Evolutionary conservation across 2,888 invertebrate genomes (phyloP).

Genomic region (Platycheirus albimanus): DNA sequence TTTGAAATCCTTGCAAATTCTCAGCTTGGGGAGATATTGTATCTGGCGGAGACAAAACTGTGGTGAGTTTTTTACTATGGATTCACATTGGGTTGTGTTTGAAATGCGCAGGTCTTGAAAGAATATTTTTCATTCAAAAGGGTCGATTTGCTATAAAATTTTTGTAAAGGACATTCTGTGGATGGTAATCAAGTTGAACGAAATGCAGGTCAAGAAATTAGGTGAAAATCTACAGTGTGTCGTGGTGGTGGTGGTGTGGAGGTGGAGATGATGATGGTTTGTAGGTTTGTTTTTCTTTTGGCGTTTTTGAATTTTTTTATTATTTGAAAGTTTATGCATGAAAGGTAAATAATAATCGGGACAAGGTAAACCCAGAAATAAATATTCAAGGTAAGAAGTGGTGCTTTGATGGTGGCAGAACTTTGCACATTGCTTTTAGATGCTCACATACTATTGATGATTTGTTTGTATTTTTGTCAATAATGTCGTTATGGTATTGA

Average conservation of each 20-base stretch:
- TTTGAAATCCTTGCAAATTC: constrained; percentile 43
- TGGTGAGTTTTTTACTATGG: constrained; percentile 39
- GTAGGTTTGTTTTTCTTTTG: not conserved
- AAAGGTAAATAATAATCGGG: constrained; percentile 22
- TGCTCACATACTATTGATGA: not conserved
- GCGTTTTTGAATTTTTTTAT: not conserved
- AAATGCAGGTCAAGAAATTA: constrained; percentile 72
- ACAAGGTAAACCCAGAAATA: constrained; percentile 27
- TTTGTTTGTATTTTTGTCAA: no score
- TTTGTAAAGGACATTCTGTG: constrained; percentile 50
- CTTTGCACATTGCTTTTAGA: not conserved
- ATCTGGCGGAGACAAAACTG: constrained; percentile 18
- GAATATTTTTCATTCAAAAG: not conserved
- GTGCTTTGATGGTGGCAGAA: no score
- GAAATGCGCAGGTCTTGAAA: constrained; percentile 41
- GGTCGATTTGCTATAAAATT: constrained; percentile 52
- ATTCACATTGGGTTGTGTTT: not conserved
- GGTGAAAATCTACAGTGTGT: constrained; percentile 36
- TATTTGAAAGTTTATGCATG: not conserved
- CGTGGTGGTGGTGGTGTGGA: not conserved
- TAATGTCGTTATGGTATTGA: no score
- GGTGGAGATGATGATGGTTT: constrained; percentile 1
- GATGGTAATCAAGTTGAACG: constrained; percentile 58
- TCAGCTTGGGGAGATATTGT: constrained; percentile 44
- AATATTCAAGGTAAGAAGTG: no score